Evolutionary conservation across 2,888 invertebrate species (phyloP), one percentile per base, ranked within the genome.

Genomic region (Aricia artaxerxes): DNA sequence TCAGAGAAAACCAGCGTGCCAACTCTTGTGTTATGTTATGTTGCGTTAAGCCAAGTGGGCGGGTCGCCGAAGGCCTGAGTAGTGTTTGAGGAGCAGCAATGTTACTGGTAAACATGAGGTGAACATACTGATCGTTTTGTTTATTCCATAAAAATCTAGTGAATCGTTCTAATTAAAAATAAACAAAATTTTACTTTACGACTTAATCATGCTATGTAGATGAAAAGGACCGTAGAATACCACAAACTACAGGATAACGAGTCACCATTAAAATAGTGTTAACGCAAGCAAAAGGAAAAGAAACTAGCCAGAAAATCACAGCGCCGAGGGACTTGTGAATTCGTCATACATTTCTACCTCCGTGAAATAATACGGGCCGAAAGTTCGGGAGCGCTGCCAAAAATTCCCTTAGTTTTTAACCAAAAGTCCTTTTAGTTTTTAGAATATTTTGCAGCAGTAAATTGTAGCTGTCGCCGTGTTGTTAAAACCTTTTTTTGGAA

Each of bases 401-500:
- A 53, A 76, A 76, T 35, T 49, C 31, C 35, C 35, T 38, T 16
- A 38, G 35, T 69, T 69, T 69, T 69, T 69, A 35, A 35, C 35
- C 35, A 13, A 69, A 69, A 69, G 69, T 69, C 35, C 69, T 69
- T 69, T 35, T 35, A 38, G 69, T 76, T 35, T 57, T 53, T 31
- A 24, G 53, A 53, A 76, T 53, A 76, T 76, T 76, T 76, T 76
- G 13, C 35, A 57, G 35, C 31, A 57, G 76, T 35, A 57, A 76
- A 76, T 76, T 76, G 76, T 76, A 24, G 49, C 75, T 76, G 76
- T 76, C 76, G 31, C 35, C 57, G 31, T 7, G 57, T 57, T 53
- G 53, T 76, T 76, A 76, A 76, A 57, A 76, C 53, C 31, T 57
- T 76, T 75, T 53, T 76, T 76, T 76, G 35, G 35, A 57, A 76